These are phyloP conservation scores for Hydrochoerus hydrochaeris DNA, from an alignment of 2,113 vertebrate species.

Conservation along the genomic window DNA sequence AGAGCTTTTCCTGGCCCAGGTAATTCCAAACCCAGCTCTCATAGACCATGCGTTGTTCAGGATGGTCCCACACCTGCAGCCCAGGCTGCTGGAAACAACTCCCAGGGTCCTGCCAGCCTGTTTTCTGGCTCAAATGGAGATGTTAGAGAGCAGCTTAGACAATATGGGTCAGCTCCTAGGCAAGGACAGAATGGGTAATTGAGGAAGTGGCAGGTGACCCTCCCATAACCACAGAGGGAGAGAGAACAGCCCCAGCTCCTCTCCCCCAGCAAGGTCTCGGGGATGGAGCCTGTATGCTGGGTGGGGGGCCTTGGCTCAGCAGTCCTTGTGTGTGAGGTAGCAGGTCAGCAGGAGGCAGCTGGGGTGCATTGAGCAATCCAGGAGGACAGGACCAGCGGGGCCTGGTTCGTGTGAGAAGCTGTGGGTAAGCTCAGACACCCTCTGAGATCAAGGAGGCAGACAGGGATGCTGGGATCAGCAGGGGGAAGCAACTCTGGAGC, in stretches of 20 bases:
- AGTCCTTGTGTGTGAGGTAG: fast-evolving
- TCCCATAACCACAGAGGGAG: background rate
- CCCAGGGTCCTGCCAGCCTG: background rate
- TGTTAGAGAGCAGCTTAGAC: background rate
- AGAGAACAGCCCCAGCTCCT: background rate
- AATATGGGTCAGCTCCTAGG: background rate
- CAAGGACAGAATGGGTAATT: background rate
- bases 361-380: background rate
- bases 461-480: background rate
- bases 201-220: background rate
- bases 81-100: background rate
- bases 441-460: background rate
- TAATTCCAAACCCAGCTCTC: background rate
- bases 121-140: background rate
- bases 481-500: background rate
- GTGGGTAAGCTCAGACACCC: background rate
- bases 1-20: background rate
- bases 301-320: background rate
- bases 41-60: background rate
- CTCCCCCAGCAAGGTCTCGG: background rate
- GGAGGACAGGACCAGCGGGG: background rate
- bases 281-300: background rate
- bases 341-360: background rate
- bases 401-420: background rate
- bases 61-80: background rate